phyloP scores from a whole-genome alignment of 1,140 invertebrate species.

The Bathynomus jamesi region DNA sequence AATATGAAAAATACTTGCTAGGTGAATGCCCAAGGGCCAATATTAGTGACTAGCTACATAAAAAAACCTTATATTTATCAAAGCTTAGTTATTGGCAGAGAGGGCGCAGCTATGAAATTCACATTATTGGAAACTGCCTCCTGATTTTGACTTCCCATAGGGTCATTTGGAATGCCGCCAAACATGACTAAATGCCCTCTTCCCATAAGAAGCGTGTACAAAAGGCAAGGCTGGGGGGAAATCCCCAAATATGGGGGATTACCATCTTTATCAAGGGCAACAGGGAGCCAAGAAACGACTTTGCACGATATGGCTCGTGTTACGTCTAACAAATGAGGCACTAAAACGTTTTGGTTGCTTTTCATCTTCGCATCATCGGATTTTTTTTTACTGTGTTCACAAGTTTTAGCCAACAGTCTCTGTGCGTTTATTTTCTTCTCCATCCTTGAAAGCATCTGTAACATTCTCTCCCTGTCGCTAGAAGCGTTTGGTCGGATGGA shows the following conservation, averaged over 20 bases:
- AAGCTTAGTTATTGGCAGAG: not conserved
- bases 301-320: constrained; percentile 47
- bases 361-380: constrained; percentile 1
- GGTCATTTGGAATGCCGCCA: constrained; percentile 79
- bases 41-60: too few species aligned
- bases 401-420: constrained; percentile 33
- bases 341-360: constrained; percentile 14
- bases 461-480: constrained; percentile 51
- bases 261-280: constrained; percentile 9
- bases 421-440: constrained; percentile 49
- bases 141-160: constrained; percentile 21
- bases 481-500: constrained; percentile 44
- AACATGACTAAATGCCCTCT: constrained; percentile 89
- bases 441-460: constrained; percentile 54
- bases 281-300: constrained; percentile 36
- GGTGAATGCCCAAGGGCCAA: too few species aligned
- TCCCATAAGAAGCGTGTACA: constrained; percentile 80
- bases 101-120: constrained; percentile 22
- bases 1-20: too few species aligned
- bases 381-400: constrained; percentile 4
- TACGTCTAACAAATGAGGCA: constrained; percentile 67
- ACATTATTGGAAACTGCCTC: constrained; percentile 24
- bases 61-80: too few species aligned
- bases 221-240: constrained; percentile 72
- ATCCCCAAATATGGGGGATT: constrained; percentile 11